A percentile compares a stretch with the other conserved stretches of the same genome.
Evolutionary conservation across 1,140 invertebrate genomes (phyloP).

Genomic region (Apis dorsata): DNA sequence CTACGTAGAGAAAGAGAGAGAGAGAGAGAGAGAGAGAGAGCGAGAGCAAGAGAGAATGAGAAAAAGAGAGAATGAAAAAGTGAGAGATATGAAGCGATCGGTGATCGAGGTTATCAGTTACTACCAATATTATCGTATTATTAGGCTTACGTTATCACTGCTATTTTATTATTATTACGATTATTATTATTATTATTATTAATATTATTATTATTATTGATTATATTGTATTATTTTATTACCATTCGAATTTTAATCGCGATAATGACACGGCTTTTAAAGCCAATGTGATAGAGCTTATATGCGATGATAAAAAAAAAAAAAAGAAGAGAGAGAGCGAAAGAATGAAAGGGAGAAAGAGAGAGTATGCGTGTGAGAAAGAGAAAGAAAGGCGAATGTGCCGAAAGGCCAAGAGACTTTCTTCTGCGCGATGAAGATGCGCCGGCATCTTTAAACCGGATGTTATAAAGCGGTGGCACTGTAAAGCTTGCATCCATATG

Average conservation of each 20-base stretch:
- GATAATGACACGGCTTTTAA: conserved; percentile 77
- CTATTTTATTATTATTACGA: conserved; percentile 58
- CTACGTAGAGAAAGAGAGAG: background rate
- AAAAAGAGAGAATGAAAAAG: background rate
- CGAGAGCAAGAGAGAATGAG: background rate
- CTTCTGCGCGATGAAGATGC: conserved; percentile 51
- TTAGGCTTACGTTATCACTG: conserved; percentile 57
- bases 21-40: background rate
- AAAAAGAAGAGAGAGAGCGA: background rate
- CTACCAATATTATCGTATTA: conserved; percentile 57
- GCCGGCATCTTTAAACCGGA: conserved; percentile 59
- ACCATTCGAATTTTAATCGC: conserved; percentile 70
- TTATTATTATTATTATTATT: conserved; percentile 60
- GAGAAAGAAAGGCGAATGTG: background rate
- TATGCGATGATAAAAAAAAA: conserved; percentile 70
- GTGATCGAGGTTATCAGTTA: conserved; percentile 52
- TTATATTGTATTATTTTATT: conserved; percentile 69
- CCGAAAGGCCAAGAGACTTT: conserved; percentile 45
- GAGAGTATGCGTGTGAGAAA: background rate
- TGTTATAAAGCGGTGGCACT: conserved; percentile 63
- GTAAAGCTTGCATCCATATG: conserved; percentile 67
- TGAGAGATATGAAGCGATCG: conserved; percentile 22
- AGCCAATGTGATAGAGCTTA: conserved; percentile 81
- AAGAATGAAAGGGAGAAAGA: background rate
- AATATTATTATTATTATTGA: conserved; percentile 60